Evolutionary conservation across 2,888 invertebrate species (phyloP), one percentile per base, ranked within the genome.

Genomic region (Creontiades dilutus): DNA sequence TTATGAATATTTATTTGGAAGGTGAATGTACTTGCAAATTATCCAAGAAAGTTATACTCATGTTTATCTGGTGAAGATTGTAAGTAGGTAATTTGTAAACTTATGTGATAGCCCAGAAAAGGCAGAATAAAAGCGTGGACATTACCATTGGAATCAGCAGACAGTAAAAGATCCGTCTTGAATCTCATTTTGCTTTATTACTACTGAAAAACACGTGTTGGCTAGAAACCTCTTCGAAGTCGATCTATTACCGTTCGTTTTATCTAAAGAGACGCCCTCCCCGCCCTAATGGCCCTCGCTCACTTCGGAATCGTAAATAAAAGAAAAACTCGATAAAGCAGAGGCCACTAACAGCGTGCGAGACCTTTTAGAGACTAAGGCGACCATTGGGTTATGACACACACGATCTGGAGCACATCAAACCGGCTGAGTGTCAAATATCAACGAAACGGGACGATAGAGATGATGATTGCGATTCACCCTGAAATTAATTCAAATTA

Each of bases 191-290:
- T 57, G 57, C 57, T 57, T 57, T 57, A 57, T 57, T 57, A 57
- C 57, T n/a, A 57, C 16, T 57, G 57, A 57, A n/a, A 57, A 68
- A 68, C 23, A 68, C 68, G 68, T 68, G 68, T 68, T 68, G 23
- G 68, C 68, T 61, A 16, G 19, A 61, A n/a, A 9, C 68, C 23
- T 57, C 57, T 68, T 68, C 23, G 68, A 23, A 19, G 23, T 68
- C 68, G 68, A 68, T 68, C 68, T 68, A 68, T 68, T 68, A 68
- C 68, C 68, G 23, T 23, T 68, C 68, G 52, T 52, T 52, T 52
- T 68, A 68, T 68, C 68, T 68, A 23, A 68, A 68, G 68, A 23
- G 68, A 68, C 68, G 23, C n/a, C 68, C 68, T 27, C 27, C 13
- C 68, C 13, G 68, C 68, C 68, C 68, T 68, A 68, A 68, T 68